A percentile compares a stretch with the other conserved stretches of the same genome.
These are phyloP conservation scores for Ailurus styani DNA, from an alignment of 2,113 vertebrate species.

Conservation along the genomic window DNA sequence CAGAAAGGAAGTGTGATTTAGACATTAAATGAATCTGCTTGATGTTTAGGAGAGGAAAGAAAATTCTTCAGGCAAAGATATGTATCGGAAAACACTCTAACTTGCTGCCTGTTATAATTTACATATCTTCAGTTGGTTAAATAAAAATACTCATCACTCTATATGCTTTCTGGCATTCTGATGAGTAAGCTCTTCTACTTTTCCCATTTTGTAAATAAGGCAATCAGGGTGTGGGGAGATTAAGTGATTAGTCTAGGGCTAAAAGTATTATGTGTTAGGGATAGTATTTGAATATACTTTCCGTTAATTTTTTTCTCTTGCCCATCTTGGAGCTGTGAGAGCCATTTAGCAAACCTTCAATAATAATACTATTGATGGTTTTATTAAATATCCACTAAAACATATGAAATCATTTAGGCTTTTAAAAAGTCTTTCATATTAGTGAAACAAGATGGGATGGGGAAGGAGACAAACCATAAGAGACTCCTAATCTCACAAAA, in stretches of 20 bases:
- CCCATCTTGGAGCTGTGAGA: not conserved
- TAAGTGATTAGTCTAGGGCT: conserved; percentile 12
- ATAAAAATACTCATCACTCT: conserved; percentile 30
- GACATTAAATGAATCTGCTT: conserved; percentile 21
- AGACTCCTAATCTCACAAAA: too few species aligned
- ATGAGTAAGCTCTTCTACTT: conserved; percentile 23
- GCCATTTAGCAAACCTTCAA: not conserved
- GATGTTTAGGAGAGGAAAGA: not conserved
- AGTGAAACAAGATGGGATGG: too few species aligned
- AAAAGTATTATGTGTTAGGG: not conserved
- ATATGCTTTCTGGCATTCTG: not conserved
- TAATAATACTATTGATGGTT: not conserved
- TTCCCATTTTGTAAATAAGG: conserved; percentile 39
- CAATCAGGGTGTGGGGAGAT: not conserved
- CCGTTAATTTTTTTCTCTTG: not conserved
- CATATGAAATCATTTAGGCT: not conserved
- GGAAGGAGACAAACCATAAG: too few species aligned
- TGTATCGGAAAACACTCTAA: not conserved
- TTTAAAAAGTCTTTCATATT: not conserved
- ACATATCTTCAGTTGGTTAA: conserved; percentile 6
- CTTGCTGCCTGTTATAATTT: conserved; percentile 46
- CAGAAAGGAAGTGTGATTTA: conserved; percentile 19
- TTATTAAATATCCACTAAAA: not conserved
- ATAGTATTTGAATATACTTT: not conserved
- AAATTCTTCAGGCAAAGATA: conserved; percentile 18